These are phyloP conservation scores for Yponomeuta malinellus DNA, from an alignment of 2,888 invertebrate genomes.

Conservation along the genomic window DNA sequence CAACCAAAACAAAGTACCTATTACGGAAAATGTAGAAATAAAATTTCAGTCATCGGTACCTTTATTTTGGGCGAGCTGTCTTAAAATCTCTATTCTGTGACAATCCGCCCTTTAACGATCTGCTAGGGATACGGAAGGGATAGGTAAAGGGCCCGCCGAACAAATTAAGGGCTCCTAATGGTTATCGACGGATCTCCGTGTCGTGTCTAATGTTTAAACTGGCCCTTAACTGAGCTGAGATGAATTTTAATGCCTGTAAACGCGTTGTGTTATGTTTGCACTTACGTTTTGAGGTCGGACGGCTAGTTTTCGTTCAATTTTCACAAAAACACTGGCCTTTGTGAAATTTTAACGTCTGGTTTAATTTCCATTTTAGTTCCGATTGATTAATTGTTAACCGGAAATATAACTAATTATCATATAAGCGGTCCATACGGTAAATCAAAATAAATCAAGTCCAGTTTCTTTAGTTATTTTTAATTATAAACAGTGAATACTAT, in stretches of 20 bases:
- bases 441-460: no score
- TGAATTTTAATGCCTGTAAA: slow-evolving; percentile 63
- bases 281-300: neutral
- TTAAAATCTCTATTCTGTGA: slow-evolving; percentile 36
- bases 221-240: slow-evolving; percentile 53
- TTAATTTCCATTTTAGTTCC: no score
- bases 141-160: slow-evolving; percentile 66
- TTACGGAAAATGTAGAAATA: no score
- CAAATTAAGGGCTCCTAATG: slow-evolving; percentile 74
- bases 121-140: slow-evolving; percentile 70
- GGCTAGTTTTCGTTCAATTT: neutral
- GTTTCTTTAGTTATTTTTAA: no score
- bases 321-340: no score
- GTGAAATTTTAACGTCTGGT: no score
- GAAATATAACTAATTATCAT: no score
- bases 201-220: slow-evolving; percentile 47
- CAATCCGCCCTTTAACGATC: slow-evolving; percentile 59
- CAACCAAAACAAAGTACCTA: no score
- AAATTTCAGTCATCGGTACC: no score
- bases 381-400: no score
- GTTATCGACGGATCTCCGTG: slow-evolving; percentile 65
- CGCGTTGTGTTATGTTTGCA: neutral
- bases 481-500: no score
- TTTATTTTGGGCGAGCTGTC: neutral
- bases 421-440: no score